A percentile compares a stretch with the other conserved stretches of the same genome.
Conservation (phyloP, 2,113 vertebrate species). For the Phaethornis superciliosus region DNA sequence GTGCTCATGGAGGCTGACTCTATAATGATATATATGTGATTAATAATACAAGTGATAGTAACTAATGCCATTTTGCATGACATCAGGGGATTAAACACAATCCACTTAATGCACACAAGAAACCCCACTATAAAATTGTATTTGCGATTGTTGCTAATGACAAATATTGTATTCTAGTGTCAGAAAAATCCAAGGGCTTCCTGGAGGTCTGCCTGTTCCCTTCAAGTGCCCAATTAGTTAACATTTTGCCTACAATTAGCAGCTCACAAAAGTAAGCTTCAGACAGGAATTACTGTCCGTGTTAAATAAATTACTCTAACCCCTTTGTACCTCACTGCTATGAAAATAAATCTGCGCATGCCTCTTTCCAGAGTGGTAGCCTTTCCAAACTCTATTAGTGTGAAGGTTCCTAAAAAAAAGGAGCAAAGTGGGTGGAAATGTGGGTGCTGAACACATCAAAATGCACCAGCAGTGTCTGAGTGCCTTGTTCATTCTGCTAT, state of each 20-base stretch:
- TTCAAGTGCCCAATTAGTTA: conserved; percentile 37
- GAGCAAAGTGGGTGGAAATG: background rate
- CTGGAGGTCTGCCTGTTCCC: background rate
- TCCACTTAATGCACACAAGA: conserved; percentile 4
- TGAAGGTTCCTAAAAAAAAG: background rate
- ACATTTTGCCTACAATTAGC: conserved; percentile 27
- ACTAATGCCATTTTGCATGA: conserved; percentile 36
- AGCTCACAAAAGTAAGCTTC: conserved; percentile 1
- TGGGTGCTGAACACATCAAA: background rate
- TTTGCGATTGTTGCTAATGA: conserved; percentile 1
- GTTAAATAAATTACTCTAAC: background rate
- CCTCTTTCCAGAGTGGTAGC: background rate
- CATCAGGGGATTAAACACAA: conserved; percentile 25
- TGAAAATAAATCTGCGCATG: background rate
- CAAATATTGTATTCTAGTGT: background rate
- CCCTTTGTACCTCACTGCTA: background rate
- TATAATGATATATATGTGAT: background rate
- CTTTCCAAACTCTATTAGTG: background rate
- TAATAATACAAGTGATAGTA: conserved; percentile 14
- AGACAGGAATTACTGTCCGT: background rate
- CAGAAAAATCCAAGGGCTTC: background rate
- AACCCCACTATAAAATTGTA: conserved; percentile 5
- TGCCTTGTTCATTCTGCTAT: background rate
- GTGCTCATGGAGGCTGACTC: background rate
- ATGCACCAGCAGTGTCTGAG: background rate